phyloP scores from a whole-genome alignment of 1,140 invertebrate species.

The Protaetia brevitarsis region DNA sequence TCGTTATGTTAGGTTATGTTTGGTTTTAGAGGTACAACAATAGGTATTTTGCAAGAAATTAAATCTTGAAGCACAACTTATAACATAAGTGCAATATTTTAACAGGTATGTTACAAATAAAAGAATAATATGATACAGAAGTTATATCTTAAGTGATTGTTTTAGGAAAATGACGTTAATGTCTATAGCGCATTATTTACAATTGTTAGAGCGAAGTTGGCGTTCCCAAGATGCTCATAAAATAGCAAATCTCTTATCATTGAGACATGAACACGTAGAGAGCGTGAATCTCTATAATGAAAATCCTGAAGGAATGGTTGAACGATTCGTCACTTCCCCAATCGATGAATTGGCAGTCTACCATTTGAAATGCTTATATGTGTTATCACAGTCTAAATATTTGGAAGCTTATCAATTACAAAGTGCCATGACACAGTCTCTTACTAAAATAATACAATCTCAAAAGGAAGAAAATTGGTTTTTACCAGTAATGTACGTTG shows the following conservation, averaged over 20 bases:
- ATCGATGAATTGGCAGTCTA: slow-evolving; percentile 76
- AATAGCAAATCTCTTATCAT: slow-evolving; percentile 66
- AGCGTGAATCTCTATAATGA: slow-evolving; percentile 68
- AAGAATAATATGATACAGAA: not conserved
- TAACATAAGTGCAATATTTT: too few relatives aligned
- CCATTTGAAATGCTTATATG: slow-evolving; percentile 72
- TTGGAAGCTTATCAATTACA: slow-evolving; percentile 78
- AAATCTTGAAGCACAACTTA: too few relatives aligned
- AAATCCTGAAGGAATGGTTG: slow-evolving; percentile 66
- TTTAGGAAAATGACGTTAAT: slow-evolving; percentile 41
- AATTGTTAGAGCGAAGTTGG: slow-evolving; percentile 55
- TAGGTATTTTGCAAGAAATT: too few relatives aligned
- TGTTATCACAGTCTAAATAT: slow-evolving; percentile 64
- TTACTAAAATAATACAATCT: slow-evolving; percentile 80
- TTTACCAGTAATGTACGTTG: slow-evolving; percentile 81
- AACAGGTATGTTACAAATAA: too few relatives aligned
- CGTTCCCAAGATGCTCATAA: slow-evolving; percentile 56
- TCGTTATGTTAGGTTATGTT: too few relatives aligned
- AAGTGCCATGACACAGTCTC: slow-evolving; percentile 69
- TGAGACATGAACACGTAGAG: slow-evolving; percentile 71
- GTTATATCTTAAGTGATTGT: not conserved
- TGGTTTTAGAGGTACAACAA: too few relatives aligned
- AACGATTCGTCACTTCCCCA: slow-evolving; percentile 68
- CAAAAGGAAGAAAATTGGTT: slow-evolving; percentile 97
- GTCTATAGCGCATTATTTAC: slow-evolving; percentile 45